A percentile compares a stretch with the other conserved stretches of the same genome.
These are phyloP conservation scores for Protomyctophum bolini DNA, from an alignment of 2,113 vertebrate species.

Conservation along the genomic window DNA sequence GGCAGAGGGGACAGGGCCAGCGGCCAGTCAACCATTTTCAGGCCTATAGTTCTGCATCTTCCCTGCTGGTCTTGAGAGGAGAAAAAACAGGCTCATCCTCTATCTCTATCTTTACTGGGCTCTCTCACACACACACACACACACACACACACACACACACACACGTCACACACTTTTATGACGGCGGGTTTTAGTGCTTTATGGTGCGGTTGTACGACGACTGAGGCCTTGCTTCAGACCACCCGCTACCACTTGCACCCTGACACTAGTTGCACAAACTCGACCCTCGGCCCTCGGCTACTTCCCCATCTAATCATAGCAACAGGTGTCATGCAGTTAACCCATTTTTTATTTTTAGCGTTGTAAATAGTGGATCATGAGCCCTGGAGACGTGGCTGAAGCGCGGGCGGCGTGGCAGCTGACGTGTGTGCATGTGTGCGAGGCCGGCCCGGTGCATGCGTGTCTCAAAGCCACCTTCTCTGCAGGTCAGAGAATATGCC, in stretches of 20 bases:
- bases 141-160: too few species aligned
- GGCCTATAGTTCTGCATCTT: slow-evolving; percentile 4
- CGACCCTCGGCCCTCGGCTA: slow-evolving; percentile 40
- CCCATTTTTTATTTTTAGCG: slow-evolving; percentile 71
- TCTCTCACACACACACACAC: background rate
- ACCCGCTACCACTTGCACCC: slow-evolving; percentile 37
- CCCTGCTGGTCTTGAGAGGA: background rate
- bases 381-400: slow-evolving; percentile 10
- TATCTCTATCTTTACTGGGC: slow-evolving; percentile 10
- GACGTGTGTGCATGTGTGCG: slow-evolving; percentile 9
- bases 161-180: slow-evolving; percentile 27
- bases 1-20: too few species aligned
- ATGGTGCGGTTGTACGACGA: slow-evolving; percentile 29
- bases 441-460: background rate
- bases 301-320: slow-evolving; percentile 66
- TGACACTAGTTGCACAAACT: slow-evolving; percentile 61
- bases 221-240: slow-evolving; percentile 41
- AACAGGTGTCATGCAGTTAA: slow-evolving; percentile 66
- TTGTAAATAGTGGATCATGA: slow-evolving; percentile 52
- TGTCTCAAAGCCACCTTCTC: slow-evolving; percentile 6
- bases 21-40: too few species aligned
- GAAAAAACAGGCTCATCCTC: background rate
- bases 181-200: slow-evolving; percentile 30
- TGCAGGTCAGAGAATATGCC: slow-evolving; percentile 22
- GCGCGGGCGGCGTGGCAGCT: background rate